Evolutionary conservation across 2,888 invertebrate genomes (phyloP).

Genomic region (Tachina grossa): DNA sequence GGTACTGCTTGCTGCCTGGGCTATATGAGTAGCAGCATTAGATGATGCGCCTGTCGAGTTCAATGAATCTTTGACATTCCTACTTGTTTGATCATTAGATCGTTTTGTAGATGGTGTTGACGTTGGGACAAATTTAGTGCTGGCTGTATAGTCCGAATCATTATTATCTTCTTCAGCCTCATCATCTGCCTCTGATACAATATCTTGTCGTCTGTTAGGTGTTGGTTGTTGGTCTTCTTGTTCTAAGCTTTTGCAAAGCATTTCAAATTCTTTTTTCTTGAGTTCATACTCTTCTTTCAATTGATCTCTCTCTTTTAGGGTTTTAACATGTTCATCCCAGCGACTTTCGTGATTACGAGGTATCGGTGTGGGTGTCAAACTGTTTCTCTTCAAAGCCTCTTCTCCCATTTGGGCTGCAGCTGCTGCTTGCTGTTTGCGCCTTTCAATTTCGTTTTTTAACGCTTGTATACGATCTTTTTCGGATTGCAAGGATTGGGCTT

Average conservation of each 20-base stretch:
- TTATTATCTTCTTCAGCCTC: constrained; percentile 79
- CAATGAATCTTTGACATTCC: constrained; percentile 69
- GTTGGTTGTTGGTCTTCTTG: constrained; percentile 71
- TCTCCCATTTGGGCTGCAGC: constrained; percentile 79
- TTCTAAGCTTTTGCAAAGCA: constrained; percentile 76
- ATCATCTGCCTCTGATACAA: constrained; percentile 78
- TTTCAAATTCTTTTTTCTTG: constrained; percentile 80
- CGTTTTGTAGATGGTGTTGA: constrained; percentile 49
- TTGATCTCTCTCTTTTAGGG: constrained; percentile 77
- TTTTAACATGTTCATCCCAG: constrained; percentile 70
- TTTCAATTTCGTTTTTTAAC: constrained; percentile 81
- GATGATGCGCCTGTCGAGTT: constrained; percentile 70
- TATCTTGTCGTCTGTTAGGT: constrained; percentile 65
- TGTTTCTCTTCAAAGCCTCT: constrained; percentile 78
- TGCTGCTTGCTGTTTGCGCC: constrained; percentile 79
- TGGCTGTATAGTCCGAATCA: constrained; percentile 72
- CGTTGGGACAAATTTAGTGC: constrained; percentile 59
- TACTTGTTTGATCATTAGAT: constrained; percentile 33
- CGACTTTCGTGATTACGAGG: constrained; percentile 73
- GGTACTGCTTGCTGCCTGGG: constrained; percentile 77
- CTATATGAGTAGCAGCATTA: constrained; percentile 75
- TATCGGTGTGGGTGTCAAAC: constrained; percentile 79
- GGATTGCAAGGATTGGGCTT: constrained; percentile 79
- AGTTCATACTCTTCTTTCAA: constrained; percentile 80
- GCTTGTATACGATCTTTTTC: constrained; percentile 82